Evolutionary conservation across 2,113 vertebrate species (phyloP), one percentile per base, ranked within the genome.

Genomic region (Antennarius striatus): DNA sequence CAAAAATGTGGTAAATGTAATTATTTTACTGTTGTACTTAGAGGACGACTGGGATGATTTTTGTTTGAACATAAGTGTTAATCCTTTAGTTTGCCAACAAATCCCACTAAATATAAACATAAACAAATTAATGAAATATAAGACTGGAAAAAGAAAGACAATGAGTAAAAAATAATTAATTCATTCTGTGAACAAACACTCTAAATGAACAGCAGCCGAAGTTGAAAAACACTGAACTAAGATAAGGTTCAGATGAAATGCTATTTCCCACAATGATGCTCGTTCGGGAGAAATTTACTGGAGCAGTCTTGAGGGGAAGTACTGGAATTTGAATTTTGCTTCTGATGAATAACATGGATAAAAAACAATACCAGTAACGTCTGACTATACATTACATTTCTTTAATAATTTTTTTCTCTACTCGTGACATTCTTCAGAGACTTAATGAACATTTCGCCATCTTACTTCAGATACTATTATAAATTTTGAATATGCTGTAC

Each of bases 31-130:
- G 52, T 68, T 77, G 39, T 63, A 66, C 42, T 63, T 54, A 63
- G 56, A 60, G 39, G 49, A 52, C 52, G n/a, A 36, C 63, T 58
- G 63, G 56, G 68, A 77, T 49, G 39, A 56, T 63, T 71, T 77
- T 68, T 56, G 32, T 74, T 81, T 67, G 32, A 79, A 77, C 68
- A 72, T 73, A 56, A 64, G 60, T 55, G 45, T 59, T 68, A 66
- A 68, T 82, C 73, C 60, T 65, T 52, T 63, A 56, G 65, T 77
- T 70, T 73, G 40, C 40, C 16, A 59, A 36, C 32, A 36, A 36
- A 36, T 36, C 3, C 32, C 32, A 36, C 32, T 2, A 36, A 36
- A 36, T 36, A 36, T 36, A 36, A 75, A 48, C 68, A 63, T 59
- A 42, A 49, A 78, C 52, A n/a, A 15, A 61, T 68, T 68, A 15